A percentile compares a stretch with the other conserved stretches of the same genome.
Conservation (phyloP, 2,113 vertebrate species). For the Ceuthmochares aereus region DNA sequence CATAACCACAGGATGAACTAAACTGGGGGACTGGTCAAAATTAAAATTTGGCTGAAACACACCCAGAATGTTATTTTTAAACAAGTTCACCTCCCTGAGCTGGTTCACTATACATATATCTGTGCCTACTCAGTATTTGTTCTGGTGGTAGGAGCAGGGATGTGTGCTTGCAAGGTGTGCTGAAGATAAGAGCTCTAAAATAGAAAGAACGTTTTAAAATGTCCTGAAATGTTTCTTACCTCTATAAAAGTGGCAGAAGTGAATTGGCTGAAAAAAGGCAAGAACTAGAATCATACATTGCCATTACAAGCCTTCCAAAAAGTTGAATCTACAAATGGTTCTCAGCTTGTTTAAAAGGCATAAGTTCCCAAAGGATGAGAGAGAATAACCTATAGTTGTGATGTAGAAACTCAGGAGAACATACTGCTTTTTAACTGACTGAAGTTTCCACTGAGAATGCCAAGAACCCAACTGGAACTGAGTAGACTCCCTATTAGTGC, state of each 20-base stretch:
- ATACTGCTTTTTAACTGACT: neutral
- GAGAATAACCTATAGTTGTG: neutral
- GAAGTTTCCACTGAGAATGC: neutral
- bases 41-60: neutral
- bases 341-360: neutral
- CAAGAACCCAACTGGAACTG: neutral
- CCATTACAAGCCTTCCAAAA: neutral
- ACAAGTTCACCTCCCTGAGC: neutral
- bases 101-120: neutral
- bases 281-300: neutral
- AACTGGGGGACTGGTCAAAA: neutral
- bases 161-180: accelerated
- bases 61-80: neutral
- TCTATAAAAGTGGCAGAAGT: neutral
- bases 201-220: neutral
- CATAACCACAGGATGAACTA: neutral
- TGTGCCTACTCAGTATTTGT: neutral
- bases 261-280: neutral
- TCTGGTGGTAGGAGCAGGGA: neutral
- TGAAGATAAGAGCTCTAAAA: neutral
- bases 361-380: neutral
- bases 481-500: neutral
- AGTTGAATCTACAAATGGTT: neutral
- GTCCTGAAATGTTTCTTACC: neutral
- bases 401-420: neutral